These are phyloP conservation scores for Galeruca laticollis DNA, from an alignment of 2,888 invertebrate species.

Conservation along the genomic window DNA sequence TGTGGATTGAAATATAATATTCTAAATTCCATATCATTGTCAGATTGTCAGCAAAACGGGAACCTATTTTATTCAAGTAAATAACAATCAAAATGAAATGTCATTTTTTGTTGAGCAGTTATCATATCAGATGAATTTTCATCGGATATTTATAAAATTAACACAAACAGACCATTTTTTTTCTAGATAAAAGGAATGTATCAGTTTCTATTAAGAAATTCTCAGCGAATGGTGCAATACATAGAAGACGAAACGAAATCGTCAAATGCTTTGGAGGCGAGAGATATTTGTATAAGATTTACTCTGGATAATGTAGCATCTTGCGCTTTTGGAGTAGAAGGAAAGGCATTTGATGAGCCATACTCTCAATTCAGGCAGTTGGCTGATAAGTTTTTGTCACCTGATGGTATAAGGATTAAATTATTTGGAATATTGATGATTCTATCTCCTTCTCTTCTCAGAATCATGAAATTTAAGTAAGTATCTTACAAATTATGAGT, in stretches of 20 bases:
- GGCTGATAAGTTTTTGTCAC: slow-evolving; percentile 47
- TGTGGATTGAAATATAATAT: too few species aligned
- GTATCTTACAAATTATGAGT: background rate
- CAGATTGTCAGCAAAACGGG: too few species aligned
- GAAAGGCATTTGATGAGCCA: slow-evolving; percentile 61
- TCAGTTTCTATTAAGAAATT: slow-evolving; percentile 66
- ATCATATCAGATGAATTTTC: too few species aligned
- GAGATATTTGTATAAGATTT: slow-evolving; percentile 58
- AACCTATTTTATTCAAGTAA: too few species aligned
- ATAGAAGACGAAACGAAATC: slow-evolving; percentile 61
- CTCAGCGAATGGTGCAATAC: slow-evolving; percentile 63
- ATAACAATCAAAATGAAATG: too few species aligned
- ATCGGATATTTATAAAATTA: too few species aligned
- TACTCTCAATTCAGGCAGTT: slow-evolving; percentile 54
- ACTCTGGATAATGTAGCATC: slow-evolving; percentile 65
- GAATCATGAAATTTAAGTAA: slow-evolving; percentile 37
- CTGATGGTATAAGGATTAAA: slow-evolving; percentile 15
- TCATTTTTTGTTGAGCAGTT: too few species aligned
- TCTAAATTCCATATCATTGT: too few species aligned
- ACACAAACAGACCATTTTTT: background rate
- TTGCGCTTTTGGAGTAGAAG: slow-evolving; percentile 67
- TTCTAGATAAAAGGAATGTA: slow-evolving; percentile 67
- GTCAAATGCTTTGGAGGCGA: slow-evolving; percentile 59
- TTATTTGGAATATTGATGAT: slow-evolving; percentile 8
- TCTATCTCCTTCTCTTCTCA: slow-evolving; percentile 37